Percentiles rank a stretch among this genome's conserved stretches.
Evolutionary conservation across 2,797 vertebrate species (phyloP).

Genomic region (Centropyge bicolor): DNA sequence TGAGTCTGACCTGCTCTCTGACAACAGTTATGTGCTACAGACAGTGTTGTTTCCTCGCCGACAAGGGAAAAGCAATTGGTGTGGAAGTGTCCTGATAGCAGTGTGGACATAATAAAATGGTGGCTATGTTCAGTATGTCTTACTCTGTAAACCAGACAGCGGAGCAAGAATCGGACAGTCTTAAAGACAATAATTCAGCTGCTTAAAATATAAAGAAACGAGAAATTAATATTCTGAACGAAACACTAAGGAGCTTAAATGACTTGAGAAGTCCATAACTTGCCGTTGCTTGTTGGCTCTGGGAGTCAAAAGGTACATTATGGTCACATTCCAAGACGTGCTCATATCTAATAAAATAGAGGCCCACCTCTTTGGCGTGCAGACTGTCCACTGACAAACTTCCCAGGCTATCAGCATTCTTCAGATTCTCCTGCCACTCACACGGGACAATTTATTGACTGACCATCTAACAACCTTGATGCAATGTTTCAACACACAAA

Average conservation of each 20-base stretch:
- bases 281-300: conserved; percentile 49
- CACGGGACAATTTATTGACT: conserved; percentile 74
- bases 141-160: background rate
- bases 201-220: background rate
- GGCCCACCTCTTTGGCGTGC: conserved; percentile 73
- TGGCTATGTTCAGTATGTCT: background rate
- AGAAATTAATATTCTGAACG: background rate
- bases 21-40: background rate
- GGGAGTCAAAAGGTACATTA: conserved; percentile 66
- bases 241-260: conserved; percentile 6
- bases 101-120: background rate
- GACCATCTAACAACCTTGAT: conserved; percentile 69
- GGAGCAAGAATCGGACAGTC: background rate
- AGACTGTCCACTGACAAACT: conserved; percentile 75
- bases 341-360: conserved; percentile 86
- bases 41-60: conserved; percentile 3
- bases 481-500: conserved; percentile 37
- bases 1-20: conserved; percentile 22
- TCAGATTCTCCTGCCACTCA: conserved; percentile 85
- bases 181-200: background rate
- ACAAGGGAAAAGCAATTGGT: background rate
- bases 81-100: background rate
- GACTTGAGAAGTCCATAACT: conserved; percentile 2
- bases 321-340: conserved; percentile 79
- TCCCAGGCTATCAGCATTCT: conserved; percentile 83